Evolutionary conservation across 1,140 invertebrate genomes (phyloP).

Genomic region (Bombus balteatus): DNA sequence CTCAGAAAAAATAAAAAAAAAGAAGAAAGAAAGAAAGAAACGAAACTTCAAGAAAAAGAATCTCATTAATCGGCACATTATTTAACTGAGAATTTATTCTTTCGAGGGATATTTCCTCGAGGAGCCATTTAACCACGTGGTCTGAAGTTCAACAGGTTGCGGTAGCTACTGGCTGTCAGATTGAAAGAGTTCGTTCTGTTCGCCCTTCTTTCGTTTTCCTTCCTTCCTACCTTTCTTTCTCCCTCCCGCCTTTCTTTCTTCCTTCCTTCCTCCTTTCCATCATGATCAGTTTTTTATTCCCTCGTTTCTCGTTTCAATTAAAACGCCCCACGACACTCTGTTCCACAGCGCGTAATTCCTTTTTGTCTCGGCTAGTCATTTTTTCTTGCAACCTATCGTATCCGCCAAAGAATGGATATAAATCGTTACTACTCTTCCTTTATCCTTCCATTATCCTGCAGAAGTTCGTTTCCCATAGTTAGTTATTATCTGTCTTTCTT

Average conservation of each 20-base stretch:
- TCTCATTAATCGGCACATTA: neutral
- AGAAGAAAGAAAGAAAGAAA: no score
- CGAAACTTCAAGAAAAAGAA: no score
- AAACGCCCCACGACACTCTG: conserved; percentile 42
- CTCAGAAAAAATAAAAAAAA: no score
- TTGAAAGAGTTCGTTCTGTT: conserved; percentile 35
- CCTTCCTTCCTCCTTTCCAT: conserved; percentile 51
- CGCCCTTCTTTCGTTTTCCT: conserved; percentile 63
- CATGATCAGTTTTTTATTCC: conserved; percentile 45
- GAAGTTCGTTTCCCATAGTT: neutral
- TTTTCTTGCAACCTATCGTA: neutral
- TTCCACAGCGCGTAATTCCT: conserved; percentile 36
- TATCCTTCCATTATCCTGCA: neutral
- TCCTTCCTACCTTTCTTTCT: conserved; percentile 52
- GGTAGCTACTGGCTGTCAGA: conserved; percentile 60
- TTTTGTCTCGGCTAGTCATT: conserved; percentile 10
- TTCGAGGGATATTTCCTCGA: neutral
- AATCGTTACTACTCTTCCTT: neutral
- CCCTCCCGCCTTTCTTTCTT: conserved; percentile 28
- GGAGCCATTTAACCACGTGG: neutral
- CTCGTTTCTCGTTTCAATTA: conserved; percentile 73
- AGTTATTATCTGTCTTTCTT: neutral
- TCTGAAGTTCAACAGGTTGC: conserved; percentile 78
- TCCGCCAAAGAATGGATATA: neutral
- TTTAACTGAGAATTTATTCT: neutral